Percentiles rank a stretch among this genome's conserved stretches.
These are phyloP conservation scores for Notiomystis cincta DNA, from an alignment of 2,113 vertebrate genomes.

Conservation along the genomic window DNA sequence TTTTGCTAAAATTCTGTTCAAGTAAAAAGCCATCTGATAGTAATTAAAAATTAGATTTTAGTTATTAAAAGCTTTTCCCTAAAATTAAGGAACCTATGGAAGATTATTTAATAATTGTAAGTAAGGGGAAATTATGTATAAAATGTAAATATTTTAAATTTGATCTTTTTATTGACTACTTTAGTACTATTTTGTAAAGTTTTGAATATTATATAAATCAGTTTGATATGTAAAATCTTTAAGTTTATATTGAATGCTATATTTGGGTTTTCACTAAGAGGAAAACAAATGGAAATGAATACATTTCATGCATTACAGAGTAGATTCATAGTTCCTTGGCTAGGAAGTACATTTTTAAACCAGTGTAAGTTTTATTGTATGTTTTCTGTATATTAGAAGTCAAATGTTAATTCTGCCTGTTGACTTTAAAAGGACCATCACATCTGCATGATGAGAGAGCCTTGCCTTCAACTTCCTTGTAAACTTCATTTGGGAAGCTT, in stretches of 20 bases:
- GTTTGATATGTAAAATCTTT: conserved; percentile 27
- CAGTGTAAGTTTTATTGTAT: neutral
- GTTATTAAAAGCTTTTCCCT: conserved; percentile 1
- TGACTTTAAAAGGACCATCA: neutral
- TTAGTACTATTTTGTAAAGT: conserved; percentile 42
- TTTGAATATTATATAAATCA: conserved; percentile 2
- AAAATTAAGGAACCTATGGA: neutral
- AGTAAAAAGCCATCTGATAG: conserved; percentile 25
- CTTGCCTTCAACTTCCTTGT: neutral
- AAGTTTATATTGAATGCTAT: neutral
- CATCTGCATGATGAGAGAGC: neutral
- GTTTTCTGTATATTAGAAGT: neutral
- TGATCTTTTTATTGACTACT: conserved; percentile 13
- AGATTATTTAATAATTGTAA: neutral
- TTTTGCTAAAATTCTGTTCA: neutral
- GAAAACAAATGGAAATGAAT: neutral
- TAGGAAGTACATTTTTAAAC: neutral
- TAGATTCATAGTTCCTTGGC: neutral
- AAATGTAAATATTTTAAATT: conserved; percentile 52
- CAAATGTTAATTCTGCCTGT: neutral
- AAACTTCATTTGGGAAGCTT: neutral
- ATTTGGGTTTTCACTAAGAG: neutral
- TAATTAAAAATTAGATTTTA: neutral
- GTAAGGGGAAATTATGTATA: neutral
- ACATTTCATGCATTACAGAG: conserved; percentile 25